phyloP scores from a whole-genome alignment of 2,113 vertebrate genomes.

The Marmota monax region DNA sequence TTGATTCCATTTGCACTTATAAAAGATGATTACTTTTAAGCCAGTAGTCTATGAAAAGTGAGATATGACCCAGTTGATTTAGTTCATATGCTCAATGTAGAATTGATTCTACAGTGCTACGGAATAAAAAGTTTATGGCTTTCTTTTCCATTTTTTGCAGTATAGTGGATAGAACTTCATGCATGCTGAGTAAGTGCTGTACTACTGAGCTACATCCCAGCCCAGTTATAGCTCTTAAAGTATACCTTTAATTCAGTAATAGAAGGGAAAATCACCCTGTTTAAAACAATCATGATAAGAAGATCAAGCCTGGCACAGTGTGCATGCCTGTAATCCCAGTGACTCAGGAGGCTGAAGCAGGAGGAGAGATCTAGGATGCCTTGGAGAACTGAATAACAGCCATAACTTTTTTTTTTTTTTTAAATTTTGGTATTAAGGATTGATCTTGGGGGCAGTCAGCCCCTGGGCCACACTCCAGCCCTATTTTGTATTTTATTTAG shows the following conservation, averaged over 20 bases:
- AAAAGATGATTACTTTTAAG: slow-evolving; percentile 3
- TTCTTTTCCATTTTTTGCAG: background rate
- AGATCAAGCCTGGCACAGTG: background rate
- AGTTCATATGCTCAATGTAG: background rate
- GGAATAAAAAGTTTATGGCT: background rate
- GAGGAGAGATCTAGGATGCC: background rate
- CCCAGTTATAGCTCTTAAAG: background rate
- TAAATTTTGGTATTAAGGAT: too few relatives aligned
- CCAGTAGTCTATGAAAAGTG: background rate
- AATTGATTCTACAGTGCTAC: background rate
- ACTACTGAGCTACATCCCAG: background rate
- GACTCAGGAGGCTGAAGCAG: background rate
- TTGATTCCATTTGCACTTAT: background rate
- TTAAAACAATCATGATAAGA: background rate
- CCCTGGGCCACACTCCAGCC: too few relatives aligned
- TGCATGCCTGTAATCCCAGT: background rate
- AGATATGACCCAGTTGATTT: background rate
- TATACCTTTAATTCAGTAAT: background rate
- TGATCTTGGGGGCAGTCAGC: too few relatives aligned
- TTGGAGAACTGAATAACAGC: background rate
- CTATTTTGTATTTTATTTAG: too few relatives aligned
- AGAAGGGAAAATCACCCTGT: background rate
- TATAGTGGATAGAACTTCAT: background rate
- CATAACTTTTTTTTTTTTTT: background rate
- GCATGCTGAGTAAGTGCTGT: background rate